phyloP scores from a whole-genome alignment of 2,113 vertebrate species.

The Cyrtonyx montezumae region DNA sequence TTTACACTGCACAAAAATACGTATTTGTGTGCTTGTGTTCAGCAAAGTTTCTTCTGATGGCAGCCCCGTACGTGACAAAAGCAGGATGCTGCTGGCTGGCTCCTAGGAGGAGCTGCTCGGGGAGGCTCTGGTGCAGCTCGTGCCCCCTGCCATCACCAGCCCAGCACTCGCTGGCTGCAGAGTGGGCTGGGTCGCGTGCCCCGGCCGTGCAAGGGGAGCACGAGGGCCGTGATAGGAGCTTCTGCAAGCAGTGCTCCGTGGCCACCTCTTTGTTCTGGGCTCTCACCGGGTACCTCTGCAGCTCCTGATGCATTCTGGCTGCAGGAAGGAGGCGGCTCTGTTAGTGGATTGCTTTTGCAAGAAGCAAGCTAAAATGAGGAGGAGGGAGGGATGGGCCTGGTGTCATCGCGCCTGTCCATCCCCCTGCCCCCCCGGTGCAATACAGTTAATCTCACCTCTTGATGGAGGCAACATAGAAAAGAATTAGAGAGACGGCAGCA shows the following conservation, averaged over 20 bases:
- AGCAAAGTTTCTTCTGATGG: background rate
- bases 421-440: background rate
- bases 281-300: background rate
- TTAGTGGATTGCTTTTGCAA: background rate
- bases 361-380: background rate
- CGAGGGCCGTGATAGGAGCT: background rate
- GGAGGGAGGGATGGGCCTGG: background rate
- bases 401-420: background rate
- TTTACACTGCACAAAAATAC: background rate
- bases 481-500: constrained; percentile 16
- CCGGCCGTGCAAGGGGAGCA: background rate
- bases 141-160: background rate
- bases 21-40: background rate
- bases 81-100: too few species aligned
- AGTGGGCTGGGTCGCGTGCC: background rate
- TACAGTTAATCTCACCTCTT: constrained; percentile 1
- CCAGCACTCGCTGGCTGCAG: background rate
- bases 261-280: background rate
- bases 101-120: background rate
- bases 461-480: constrained; percentile 1
- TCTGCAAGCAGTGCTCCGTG: background rate
- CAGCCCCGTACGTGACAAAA: background rate
- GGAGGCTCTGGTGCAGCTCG: background rate
- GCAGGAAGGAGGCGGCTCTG: background rate
- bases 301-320: rapidly evolving